phyloP scores from a whole-genome alignment of 2,797 vertebrate genomes.

The Xenentodon cancila region DNA sequence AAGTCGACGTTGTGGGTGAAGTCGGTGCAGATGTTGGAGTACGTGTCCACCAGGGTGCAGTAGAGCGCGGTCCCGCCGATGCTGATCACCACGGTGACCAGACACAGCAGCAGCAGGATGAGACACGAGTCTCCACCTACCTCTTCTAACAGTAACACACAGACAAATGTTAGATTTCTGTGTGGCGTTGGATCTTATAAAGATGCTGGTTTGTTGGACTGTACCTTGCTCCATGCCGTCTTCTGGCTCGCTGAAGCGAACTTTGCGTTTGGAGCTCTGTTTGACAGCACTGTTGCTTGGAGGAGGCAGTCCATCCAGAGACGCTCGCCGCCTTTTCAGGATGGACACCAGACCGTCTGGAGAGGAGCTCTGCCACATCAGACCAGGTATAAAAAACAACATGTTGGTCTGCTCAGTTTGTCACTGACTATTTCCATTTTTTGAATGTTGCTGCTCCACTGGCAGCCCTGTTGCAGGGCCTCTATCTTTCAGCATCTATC shows the following conservation, averaged over 20 bases:
- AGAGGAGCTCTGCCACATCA: conserved; percentile 80
- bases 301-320: conserved; percentile 79
- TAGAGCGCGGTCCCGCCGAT: conserved; percentile 93
- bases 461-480: too few relatives aligned
- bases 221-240: conserved; percentile 90
- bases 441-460: too few relatives aligned
- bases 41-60: conserved; percentile 89
- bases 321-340: conserved; percentile 88
- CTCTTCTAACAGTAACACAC: conserved; percentile 84
- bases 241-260: conserved; percentile 92
- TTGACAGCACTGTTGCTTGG: conserved; percentile 65
- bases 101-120: conserved; percentile 90
- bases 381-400: background rate
- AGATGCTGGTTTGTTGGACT: too few relatives aligned
- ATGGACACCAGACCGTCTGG: conserved; percentile 94
- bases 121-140: conserved; percentile 90
- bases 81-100: conserved; percentile 93
- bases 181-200: background rate
- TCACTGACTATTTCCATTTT: too few relatives aligned
- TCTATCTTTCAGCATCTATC: too few relatives aligned
- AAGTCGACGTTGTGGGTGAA: conserved; percentile 92
- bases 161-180: background rate
- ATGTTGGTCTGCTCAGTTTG: too few relatives aligned
- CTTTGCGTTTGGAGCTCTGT: conserved; percentile 87
- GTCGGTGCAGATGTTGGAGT: conserved; percentile 92